Evolutionary conservation across 2,888 invertebrate genomes (phyloP), one percentile per base, ranked within the genome.

Genomic region (Scaptomyza caliginosa): DNA sequence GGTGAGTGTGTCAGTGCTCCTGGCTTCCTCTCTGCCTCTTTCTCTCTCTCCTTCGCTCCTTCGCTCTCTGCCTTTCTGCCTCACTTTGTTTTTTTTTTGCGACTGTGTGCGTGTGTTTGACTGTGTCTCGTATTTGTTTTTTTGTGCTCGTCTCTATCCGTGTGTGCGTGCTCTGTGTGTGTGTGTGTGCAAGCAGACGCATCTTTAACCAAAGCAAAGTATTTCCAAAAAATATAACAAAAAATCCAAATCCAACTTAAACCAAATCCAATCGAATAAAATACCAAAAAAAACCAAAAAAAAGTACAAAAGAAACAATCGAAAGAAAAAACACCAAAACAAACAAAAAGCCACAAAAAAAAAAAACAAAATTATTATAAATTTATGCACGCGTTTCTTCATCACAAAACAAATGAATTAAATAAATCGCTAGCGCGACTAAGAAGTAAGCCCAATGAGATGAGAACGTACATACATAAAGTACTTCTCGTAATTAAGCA

Each of bases 1-100:
- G 89, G 91, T 91, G 86, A 87, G 82, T 79, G 77, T 76, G 70
- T 62, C 66, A 19, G 77, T 67, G 75, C 59, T 23, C 38, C 26
- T 42, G 24, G 32, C 43, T 48, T 24, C 30, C 21, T 26, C 8
- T 28, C 23, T 43, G 39, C 49, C 17, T 55, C 13, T 34, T 40
- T 46, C 26, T 42, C 23, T 26, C 23, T 48, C 6, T 36, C 46
- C 51, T 34, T 52, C 28, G 30, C 19, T 51, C 13, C 7, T 24
- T 39, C 26, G 43, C 40, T 32, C n/a, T 51, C 13, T 24, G 17
- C 16, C 34, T 45, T 7, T 28, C 8, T 49, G 17, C 11, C 28
- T 38, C 36, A 49, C 17, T 26, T 16, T 60, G 48, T 21, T 34
- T 17, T 13, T 56, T 42, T 50, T 21, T 16, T n/a, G 64, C 23